These are phyloP conservation scores for Notospermus geniculatus DNA, from an alignment of 1,140 invertebrate species.

Conservation along the genomic window DNA sequence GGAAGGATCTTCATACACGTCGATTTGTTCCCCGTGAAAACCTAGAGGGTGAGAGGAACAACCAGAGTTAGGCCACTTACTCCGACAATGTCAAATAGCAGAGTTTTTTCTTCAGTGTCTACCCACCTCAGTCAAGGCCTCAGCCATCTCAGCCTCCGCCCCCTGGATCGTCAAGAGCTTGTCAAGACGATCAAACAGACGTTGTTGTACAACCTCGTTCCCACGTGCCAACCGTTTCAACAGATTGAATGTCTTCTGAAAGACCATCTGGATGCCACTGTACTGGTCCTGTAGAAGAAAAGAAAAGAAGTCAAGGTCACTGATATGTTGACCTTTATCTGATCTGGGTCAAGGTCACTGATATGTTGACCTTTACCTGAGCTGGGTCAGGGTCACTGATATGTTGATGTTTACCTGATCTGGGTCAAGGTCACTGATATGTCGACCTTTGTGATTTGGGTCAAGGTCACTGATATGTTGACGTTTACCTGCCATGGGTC, in stretches of 20 bases:
- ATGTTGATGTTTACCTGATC: too few species aligned
- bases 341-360: neutral
- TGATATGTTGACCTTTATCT: neutral
- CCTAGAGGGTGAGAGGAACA: too few species aligned
- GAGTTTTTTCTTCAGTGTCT: too few species aligned
- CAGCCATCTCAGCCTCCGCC: slow-evolving; percentile 40
- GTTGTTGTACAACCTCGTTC: slow-evolving; percentile 43
- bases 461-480: too few species aligned
- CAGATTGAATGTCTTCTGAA: slow-evolving; percentile 42
- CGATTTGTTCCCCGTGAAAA: slow-evolving; percentile 48
- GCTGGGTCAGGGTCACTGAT: too few species aligned
- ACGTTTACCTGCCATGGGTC: too few species aligned
- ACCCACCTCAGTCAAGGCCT: slow-evolving; percentile 44
- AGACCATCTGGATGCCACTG: slow-evolving; percentile 33
- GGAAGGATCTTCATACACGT: slow-evolving; percentile 47
- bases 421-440: too few species aligned
- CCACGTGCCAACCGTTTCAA: slow-evolving; percentile 39
- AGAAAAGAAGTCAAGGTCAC: neutral
- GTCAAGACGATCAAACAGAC: slow-evolving; percentile 50
- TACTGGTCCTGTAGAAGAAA: slow-evolving; percentile 42
- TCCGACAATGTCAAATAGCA: too few species aligned
- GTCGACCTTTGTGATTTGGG: too few species aligned
- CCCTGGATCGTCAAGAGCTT: slow-evolving; percentile 41
- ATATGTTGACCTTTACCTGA: too few species aligned
- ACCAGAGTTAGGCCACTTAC: too few species aligned